A percentile compares a stretch with the other conserved stretches of the same genome.
Conservation (phyloP, 2,888 invertebrate genomes). For the Eurytoma adleriae region DNA sequence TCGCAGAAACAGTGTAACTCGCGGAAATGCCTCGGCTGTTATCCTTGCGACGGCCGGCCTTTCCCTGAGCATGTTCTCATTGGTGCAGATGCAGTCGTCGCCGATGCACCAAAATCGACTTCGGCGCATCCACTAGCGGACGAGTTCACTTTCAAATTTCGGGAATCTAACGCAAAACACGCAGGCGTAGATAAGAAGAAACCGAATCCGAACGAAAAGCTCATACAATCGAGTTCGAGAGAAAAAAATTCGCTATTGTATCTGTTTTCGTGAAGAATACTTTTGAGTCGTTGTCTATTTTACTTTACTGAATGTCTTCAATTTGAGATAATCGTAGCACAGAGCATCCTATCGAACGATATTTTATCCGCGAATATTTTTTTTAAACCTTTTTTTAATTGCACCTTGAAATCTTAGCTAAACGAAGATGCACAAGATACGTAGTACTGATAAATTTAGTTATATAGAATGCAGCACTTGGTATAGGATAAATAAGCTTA, state of each 20-base stretch:
- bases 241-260: not conserved
- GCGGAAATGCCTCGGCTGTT: constrained; percentile 67
- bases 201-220: not conserved
- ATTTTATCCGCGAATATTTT: not conserved
- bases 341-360: not conserved
- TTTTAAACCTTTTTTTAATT: not conserved
- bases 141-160: not conserved
- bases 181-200: not conserved
- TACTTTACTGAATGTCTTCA: not conserved
- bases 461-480: constrained; percentile 63
- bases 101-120: constrained; percentile 63
- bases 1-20: constrained; percentile 64
- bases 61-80: constrained; percentile 71
- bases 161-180: not conserved
- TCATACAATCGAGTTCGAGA: not conserved
- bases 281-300: not conserved
- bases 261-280: not conserved
- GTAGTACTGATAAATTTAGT: constrained; percentile 56
- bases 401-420: not conserved
- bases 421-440: constrained; percentile 55
- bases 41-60: constrained; percentile 70
- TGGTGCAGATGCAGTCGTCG: constrained; percentile 69
- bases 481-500: constrained; percentile 55
- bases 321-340: not conserved
- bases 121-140: constrained; percentile 54